Percentiles rank a stretch among this genome's conserved stretches.
These are phyloP conservation scores for Neodiprion lecontei DNA, from an alignment of 1,140 invertebrate species.

Conservation along the genomic window DNA sequence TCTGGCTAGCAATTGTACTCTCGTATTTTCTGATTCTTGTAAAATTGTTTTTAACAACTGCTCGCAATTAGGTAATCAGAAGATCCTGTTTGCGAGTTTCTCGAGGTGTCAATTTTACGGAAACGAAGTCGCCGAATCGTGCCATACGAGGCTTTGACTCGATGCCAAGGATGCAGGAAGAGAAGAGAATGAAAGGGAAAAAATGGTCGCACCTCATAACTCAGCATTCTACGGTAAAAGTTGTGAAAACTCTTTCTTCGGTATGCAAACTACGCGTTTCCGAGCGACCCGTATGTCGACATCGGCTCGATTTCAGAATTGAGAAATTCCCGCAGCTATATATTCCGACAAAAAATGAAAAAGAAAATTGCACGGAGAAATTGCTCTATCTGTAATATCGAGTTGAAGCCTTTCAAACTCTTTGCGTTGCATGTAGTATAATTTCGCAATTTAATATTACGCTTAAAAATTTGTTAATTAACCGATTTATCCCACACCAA, in stretches of 20 bases:
- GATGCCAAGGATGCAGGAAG: neutral
- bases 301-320: neutral
- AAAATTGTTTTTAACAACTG: no score
- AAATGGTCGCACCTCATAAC: neutral
- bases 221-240: neutral
- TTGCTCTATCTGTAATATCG: no score
- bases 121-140: neutral
- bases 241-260: neutral
- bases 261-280: neutral
- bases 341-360: no score
- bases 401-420: no score
- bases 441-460: neutral
- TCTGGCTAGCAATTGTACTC: no score
- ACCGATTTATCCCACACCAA: neutral
- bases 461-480: conserved; percentile 5
- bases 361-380: no score
- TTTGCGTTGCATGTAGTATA: no score
- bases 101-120: no score
- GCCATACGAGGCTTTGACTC: neutral
- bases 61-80: no score
- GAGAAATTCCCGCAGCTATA: neutral
- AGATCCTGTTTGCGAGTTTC: no score
- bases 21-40: no score
- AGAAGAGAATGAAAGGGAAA: neutral
- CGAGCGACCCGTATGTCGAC: neutral